Evolutionary conservation across 2,113 vertebrate species (phyloP).

Genomic region (Meriones unguiculatus): DNA sequence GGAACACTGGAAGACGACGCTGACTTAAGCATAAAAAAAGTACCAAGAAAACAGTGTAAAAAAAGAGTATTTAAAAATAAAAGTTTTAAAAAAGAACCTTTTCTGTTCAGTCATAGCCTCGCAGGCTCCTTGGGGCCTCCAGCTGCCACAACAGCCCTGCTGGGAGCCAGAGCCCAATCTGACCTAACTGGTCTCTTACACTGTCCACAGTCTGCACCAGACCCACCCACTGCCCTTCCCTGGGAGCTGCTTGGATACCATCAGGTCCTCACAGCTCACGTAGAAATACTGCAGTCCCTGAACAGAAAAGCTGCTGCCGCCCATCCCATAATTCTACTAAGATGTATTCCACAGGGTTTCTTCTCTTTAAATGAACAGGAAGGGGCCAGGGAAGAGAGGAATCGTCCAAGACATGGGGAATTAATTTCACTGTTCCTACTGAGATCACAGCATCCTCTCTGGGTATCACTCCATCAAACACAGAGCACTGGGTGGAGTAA

Average conservation of each 20-base stretch:
- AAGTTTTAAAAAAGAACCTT: slow-evolving; percentile 80
- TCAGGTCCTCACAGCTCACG: not conserved
- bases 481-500: not conserved
- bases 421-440: not conserved
- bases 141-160: slow-evolving; percentile 76
- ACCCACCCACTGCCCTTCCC: slow-evolving; percentile 36
- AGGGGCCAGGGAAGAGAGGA: not conserved
- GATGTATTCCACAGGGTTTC: slow-evolving; percentile 2
- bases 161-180: slow-evolving; percentile 78
- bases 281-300: not conserved
- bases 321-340: not conserved
- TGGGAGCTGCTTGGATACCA: not conserved
- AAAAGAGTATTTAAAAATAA: slow-evolving; percentile 83
- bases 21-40: slow-evolving; percentile 89
- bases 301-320: not conserved
- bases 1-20: slow-evolving; percentile 91
- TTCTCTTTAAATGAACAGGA: not conserved
- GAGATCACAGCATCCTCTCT: not conserved
- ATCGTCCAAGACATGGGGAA: not conserved
- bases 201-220: slow-evolving; percentile 82
- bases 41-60: slow-evolving; percentile 88
- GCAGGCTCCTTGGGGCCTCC: slow-evolving; percentile 82
- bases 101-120: slow-evolving; percentile 85
- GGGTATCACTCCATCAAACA: not conserved
- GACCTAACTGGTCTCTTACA: slow-evolving; percentile 82